A percentile compares a stretch with the other conserved stretches of the same genome.
Evolutionary conservation across 2,797 vertebrate species (phyloP).

Genomic region (Lepilemur ruficaudatus): DNA sequence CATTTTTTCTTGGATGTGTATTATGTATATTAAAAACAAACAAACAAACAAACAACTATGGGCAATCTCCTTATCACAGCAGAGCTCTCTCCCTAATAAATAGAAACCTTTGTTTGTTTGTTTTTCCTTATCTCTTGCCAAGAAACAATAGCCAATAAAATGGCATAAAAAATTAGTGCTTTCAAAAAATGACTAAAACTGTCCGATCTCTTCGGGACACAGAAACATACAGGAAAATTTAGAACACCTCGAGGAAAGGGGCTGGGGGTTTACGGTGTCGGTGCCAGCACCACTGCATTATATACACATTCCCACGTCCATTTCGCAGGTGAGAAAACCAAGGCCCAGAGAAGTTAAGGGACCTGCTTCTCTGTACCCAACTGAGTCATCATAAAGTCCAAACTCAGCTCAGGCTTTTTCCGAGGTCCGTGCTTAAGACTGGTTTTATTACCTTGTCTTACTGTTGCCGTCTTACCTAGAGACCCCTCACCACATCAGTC

Average conservation of each 20-base stretch:
- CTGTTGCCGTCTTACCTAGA: neutral
- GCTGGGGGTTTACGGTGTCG: fast-evolving
- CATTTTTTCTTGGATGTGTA: neutral
- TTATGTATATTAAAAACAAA: neutral
- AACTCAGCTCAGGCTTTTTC: neutral
- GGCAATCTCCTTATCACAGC: neutral
- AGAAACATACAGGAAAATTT: neutral
- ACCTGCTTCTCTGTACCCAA: neutral
- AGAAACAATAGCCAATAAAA: constrained; percentile 36
- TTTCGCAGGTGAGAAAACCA: neutral
- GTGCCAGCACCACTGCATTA: fast-evolving
- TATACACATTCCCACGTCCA: fast-evolving
- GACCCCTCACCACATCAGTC: neutral
- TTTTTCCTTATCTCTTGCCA: neutral
- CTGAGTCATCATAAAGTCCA: neutral
- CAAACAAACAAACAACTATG: neutral
- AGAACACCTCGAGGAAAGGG: neutral
- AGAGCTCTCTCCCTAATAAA: neutral
- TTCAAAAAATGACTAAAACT: neutral
- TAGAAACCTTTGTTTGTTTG: neutral
- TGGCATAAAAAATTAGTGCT: neutral
- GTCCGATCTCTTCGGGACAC: neutral
- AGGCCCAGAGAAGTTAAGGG: fast-evolving
- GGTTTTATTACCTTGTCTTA: neutral
- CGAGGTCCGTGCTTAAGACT: fast-evolving